Percentiles rank a stretch among this genome's conserved stretches.
These are phyloP conservation scores for Brachionus plicatilis DNA, from an alignment of 1,140 invertebrate genomes.

Conservation along the genomic window DNA sequence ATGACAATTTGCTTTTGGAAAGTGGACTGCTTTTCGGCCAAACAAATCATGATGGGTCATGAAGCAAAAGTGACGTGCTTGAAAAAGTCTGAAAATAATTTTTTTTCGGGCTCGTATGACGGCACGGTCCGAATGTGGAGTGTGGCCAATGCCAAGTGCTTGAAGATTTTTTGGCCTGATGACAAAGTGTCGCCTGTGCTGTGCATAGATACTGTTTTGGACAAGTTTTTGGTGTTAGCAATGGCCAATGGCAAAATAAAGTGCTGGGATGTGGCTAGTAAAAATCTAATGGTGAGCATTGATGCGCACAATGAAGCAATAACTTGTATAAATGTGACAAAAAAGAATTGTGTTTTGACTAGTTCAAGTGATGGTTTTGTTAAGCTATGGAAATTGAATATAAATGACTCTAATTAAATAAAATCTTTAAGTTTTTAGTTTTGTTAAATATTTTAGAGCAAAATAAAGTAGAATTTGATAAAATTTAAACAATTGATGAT, in stretches of 20 bases:
- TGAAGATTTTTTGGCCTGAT: neutral
- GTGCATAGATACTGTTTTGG: neutral
- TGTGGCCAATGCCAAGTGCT: neutral
- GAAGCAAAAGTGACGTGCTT: neutral
- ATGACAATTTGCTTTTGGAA: neutral
- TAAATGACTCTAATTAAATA: neutral
- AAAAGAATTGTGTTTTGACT: neutral
- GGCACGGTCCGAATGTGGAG: neutral
- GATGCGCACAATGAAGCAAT: neutral
- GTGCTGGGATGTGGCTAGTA: neutral
- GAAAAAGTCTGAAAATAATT: neutral
- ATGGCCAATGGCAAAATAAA: neutral
- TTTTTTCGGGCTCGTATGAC: neutral
- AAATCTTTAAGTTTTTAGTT: neutral
- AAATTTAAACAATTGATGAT: no score
- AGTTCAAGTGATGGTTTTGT: neutral
- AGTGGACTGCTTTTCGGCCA: neutral
- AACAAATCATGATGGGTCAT: neutral
- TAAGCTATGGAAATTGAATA: neutral
- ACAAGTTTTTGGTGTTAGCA: neutral
- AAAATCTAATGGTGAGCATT: neutral
- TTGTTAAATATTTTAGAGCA: no score
- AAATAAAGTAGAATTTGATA: no score
- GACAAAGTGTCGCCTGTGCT: neutral
- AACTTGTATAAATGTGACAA: neutral